Base-by-base conservation (phyloP, 2,797 vertebrate genomes). In the Sebastes cheni region DNA sequence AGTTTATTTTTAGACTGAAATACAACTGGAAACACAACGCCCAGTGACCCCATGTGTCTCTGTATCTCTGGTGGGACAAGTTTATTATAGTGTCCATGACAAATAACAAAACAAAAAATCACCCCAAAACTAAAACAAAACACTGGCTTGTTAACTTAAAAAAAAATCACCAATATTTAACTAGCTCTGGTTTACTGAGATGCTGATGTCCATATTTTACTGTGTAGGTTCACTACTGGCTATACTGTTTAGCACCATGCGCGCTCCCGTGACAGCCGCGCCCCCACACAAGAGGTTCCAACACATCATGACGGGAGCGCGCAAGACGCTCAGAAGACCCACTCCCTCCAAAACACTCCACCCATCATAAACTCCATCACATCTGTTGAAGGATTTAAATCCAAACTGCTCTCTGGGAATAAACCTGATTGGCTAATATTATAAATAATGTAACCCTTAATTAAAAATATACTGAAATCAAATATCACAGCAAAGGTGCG, bases 251-350 rank as follows among this genome's bases (percentile, higher is more conserved):
- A 25, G 59, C 34, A 4, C 10, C 2, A 10, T 5, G 86, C 91
- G 80, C 90, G 89, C 65, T 71, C 86, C 76, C 80, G 82, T 5
- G 42, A 46, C 64, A 76, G 73, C 29, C 89, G 92, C 90, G 85
- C 74, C 56, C 86, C 84, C 92, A 70, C 70, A 75, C 80, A 46
- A 77, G 86, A 86, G 86, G 84, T 90, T 91, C 91, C 91, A 88
- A 77, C 90, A 77, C 91, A 82, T 87, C 88, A 88, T 8, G 1
- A 1, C 46, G 72, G 81, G 84, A 72, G 81, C 89, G 90, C 87
- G 91, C 67, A 78, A 29, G 30, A 16, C 42, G 52, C 32, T 64
- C 59, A 79, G 72, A 54, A 62, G 68, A 62, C 67, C 75, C 39
- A 32, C 68, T 79, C 75, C 69, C 80, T 32, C 71, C 29, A 30